Evolutionary conservation across 64 coral and sea anemone genomes (phyloP), one percentile per base, ranked within the genome.

Genomic region (Montipora cactus): DNA sequence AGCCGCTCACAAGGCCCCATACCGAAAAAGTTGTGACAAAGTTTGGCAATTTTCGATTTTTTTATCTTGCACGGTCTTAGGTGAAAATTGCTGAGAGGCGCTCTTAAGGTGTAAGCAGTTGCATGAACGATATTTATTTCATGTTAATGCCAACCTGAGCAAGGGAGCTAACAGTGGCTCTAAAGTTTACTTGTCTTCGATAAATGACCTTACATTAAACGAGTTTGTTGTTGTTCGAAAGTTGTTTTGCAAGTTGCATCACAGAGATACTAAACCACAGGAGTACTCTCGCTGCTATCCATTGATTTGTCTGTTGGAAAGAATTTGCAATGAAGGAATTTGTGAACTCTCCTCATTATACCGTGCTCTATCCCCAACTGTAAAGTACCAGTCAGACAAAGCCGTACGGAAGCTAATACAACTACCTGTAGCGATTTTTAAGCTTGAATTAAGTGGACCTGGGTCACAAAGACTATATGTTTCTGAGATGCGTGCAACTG

Each of bases 371-470:
- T 95, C 74, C 84, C 88, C 88, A 79, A 22, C 37, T 47, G 13
- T 8, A 1, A 72, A 91, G 53, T 95, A 95, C 79, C 51, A 94
- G 66, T 81, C 93, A 15, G 85, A 94, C 68, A 94, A 94, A 20
- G 92, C 92, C 0, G 37, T 94, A 16, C 89, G 93, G 75, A 84
- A 80, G 77, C 20, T 94, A 49, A 76, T 94, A 77, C 92, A 94
- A 59, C 58, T 94, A 49, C 92, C 85, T 10, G 64, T 89, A 5
- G 92, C 81, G 7, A 83, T 94, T 37, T 89, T 95, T n/a, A 78
- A 87, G 47, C 50, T 74, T 25, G 21, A 95, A 62, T 80, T 72
- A 72, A 20, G 51, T 91, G 79, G 79, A 53, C 53, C 70, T 44
- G 88, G 93, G 4, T 83, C 79, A 67, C 74, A 83, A 68, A 87